Conservation (phyloP, 2,113 vertebrate genomes). For the Gallinago undulata region DNA sequence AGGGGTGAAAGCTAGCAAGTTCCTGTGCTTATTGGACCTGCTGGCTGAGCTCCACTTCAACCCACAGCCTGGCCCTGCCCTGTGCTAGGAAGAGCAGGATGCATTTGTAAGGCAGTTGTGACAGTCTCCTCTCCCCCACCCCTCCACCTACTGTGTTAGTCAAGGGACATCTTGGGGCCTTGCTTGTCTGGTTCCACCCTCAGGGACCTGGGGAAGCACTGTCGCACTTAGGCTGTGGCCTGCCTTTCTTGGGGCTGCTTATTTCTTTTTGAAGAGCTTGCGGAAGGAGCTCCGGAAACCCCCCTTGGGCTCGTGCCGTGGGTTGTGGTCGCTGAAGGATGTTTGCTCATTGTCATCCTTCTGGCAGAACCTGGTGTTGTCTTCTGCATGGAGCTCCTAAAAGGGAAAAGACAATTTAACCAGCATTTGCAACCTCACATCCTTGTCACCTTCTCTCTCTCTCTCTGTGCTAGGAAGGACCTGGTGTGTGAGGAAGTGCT, state of each 20-base stretch:
- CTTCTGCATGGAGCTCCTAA: constrained; percentile 84
- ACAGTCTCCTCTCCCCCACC: constrained; percentile 38
- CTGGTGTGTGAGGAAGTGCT: constrained; percentile 10
- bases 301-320: constrained; percentile 92
- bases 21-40: constrained; percentile 31
- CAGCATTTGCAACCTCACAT: constrained; percentile 46
- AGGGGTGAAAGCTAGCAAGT: constrained; percentile 34
- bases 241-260: constrained; percentile 71
- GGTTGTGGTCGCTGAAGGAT: constrained; percentile 89
- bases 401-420: constrained; percentile 74
- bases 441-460: not conserved
- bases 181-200: constrained; percentile 53
- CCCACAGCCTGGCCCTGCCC: constrained; percentile 6
- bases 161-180: not conserved
- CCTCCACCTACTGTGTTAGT: constrained; percentile 13
- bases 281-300: constrained; percentile 97
- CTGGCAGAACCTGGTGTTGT: constrained; percentile 81
- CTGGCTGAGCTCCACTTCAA: constrained; percentile 31
- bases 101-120: not conserved
- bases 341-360: constrained; percentile 87
- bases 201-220: constrained; percentile 37
- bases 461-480: not conserved
- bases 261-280: constrained; percentile 99
- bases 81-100: constrained; percentile 26
- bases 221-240: constrained; percentile 47